A percentile compares a stretch with the other conserved stretches of the same genome.
phyloP scores from a whole-genome alignment of 1,140 invertebrate genomes.

The Rhyacophila brunnea region DNA sequence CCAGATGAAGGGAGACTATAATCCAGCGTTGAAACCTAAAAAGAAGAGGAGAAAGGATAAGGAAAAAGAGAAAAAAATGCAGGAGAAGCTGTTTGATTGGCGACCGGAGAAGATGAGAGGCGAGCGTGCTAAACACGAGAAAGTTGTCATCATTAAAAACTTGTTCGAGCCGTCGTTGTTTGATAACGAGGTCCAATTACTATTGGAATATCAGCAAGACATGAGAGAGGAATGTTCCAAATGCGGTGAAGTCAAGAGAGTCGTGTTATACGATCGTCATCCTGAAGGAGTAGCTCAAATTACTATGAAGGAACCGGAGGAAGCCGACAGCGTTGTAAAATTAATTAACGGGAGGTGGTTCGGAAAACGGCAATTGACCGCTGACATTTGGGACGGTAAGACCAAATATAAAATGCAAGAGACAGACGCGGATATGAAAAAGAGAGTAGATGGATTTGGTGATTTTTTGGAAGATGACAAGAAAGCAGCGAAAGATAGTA shows the following conservation, averaged over 20 bases:
- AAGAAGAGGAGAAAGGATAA: constrained; percentile 88
- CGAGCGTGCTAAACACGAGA: constrained; percentile 83
- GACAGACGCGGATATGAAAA: constrained; percentile 83
- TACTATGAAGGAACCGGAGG: constrained; percentile 85
- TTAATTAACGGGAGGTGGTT: constrained; percentile 93
- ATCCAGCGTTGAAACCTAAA: constrained; percentile 91
- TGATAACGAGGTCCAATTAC: constrained; percentile 81
- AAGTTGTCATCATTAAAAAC: constrained; percentile 91
- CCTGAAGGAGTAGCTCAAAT: constrained; percentile 93
- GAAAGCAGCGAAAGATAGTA: too few relatives aligned
- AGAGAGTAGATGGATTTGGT: constrained; percentile 85
- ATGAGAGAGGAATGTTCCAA: constrained; percentile 86
- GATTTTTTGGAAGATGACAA: constrained; percentile 68
- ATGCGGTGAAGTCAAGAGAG: constrained; percentile 90
- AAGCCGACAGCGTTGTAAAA: constrained; percentile 86
- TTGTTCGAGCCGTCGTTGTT: constrained; percentile 90
- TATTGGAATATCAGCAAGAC: constrained; percentile 90
- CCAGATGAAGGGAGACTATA: constrained; percentile 91
- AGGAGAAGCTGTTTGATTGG: constrained; percentile 97
- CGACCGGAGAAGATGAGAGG: constrained; percentile 86
- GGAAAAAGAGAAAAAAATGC: constrained; percentile 88
- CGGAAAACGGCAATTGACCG: constrained; percentile 78
- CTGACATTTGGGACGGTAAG: constrained; percentile 92
- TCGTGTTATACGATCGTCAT: constrained; percentile 90
- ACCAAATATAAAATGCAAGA: constrained; percentile 92